phyloP scores from a whole-genome alignment of 2,113 vertebrate species.

The Uria lomvia region DNA sequence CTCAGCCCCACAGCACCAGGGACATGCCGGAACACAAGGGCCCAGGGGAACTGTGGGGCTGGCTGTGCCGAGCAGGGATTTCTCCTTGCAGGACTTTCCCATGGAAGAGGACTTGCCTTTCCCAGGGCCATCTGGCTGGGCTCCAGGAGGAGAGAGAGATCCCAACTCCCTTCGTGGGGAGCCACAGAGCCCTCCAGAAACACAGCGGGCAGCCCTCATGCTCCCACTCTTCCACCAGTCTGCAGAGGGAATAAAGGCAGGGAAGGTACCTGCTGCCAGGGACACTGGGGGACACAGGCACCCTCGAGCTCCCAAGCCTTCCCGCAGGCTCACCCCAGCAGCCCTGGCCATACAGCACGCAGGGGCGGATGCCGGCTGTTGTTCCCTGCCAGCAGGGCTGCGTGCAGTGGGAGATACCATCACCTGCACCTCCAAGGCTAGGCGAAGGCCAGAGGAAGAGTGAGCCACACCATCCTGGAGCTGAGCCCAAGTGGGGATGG shows the following conservation, averaged over 20 bases:
- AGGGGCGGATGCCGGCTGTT: neutral
- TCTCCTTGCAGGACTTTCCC: slow-evolving; percentile 39
- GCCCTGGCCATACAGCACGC: rapidly evolving
- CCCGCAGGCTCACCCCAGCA: rapidly evolving
- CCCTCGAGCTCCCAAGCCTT: neutral
- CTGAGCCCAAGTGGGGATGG: neutral
- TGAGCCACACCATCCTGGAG: neutral
- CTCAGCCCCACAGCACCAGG: neutral
- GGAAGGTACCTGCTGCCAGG: neutral
- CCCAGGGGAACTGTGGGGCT: neutral
- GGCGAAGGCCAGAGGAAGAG: slow-evolving; percentile 7
- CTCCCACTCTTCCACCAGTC: neutral
- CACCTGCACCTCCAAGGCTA: neutral
- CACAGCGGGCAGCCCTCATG: rapidly evolving
- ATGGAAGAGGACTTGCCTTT: slow-evolving; percentile 47
- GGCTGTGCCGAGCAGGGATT: neutral
- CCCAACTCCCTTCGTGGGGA: neutral
- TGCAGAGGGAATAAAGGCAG: neutral
- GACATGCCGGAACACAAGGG: neutral
- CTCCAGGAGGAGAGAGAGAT: slow-evolving; percentile 21
- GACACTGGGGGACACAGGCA: rapidly evolving
- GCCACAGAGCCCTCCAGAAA: neutral
- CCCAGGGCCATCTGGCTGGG: slow-evolving; percentile 26
- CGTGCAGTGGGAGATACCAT: neutral
- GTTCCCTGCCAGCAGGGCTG: neutral